Evolutionary conservation across 2,888 invertebrate genomes (phyloP).

Genomic region (Dasypolia templi): DNA sequence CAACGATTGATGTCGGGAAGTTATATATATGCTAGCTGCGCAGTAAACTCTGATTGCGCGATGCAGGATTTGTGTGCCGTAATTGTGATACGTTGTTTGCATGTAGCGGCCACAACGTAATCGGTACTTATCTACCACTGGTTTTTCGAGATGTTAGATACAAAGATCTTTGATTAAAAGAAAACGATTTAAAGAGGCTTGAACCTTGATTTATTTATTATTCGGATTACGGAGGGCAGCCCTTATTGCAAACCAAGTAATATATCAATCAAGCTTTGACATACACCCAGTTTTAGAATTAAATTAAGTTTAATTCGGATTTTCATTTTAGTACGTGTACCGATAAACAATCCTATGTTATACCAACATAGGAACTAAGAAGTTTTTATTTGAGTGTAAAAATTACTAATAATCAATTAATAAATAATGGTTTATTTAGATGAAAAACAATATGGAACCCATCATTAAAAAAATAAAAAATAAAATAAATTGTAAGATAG

Average conservation of each 20-base stretch:
- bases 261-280: conserved; percentile 28
- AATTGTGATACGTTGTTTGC: too few relatives aligned
- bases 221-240: conserved; percentile 9
- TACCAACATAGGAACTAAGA: background rate
- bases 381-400: background rate
- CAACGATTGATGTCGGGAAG: too few relatives aligned
- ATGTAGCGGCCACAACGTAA: too few relatives aligned
- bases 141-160: background rate
- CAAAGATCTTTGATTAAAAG: conserved; percentile 12
- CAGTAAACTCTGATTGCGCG: too few relatives aligned
- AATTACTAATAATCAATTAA: too few relatives aligned
- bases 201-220: conserved; percentile 35
- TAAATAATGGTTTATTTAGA: background rate
- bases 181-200: conserved; percentile 1
- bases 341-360: background rate
- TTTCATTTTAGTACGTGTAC: background rate
- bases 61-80: too few relatives aligned
- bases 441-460: background rate
- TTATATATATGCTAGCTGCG: too few relatives aligned
- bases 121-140: too few relatives aligned
- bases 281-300: conserved; percentile 2
- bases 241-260: conserved; percentile 28
- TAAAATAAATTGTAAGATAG: too few relatives aligned
- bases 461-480: too few relatives aligned
- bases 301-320: background rate